Evolutionary conservation across 2,113 vertebrate species (phyloP), one percentile per base, ranked within the genome.

Genomic region (Gymnocephalus cernua): DNA sequence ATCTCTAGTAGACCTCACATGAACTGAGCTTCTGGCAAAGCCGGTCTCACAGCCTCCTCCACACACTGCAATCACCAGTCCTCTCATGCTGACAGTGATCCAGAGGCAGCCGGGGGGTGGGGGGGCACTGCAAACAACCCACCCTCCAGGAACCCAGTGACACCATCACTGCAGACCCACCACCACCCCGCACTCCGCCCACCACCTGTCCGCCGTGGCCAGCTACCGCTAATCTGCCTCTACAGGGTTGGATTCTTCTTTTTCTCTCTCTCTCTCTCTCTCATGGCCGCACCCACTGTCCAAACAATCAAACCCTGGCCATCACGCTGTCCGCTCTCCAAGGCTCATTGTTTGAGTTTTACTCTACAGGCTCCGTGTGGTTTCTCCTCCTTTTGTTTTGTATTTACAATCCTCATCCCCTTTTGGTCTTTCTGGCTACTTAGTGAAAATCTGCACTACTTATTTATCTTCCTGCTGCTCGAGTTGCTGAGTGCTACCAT

Each of bases 1-100:
- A 87, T 88, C 85, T 88, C 58, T 32, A 25, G 74, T 21, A 88
- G 86, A 93, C 85, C 93, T 92, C 90, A 87, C 77, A 91, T 94
- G 91, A 92, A 90, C 90, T 64, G 57, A 79, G 79, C 86, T 87
- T 69, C 79, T 86, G 88, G 88, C 86, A 85, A 80, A 66, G 51
- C 68, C 67, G 4, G 61, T 75, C 83, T 83, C 62, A 23, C 57
- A 35, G 41, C 80, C 56, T 76, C 72, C 66, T 70, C 77, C 29
- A 21, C 35, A 67, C 66, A 18, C 45, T 62, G 48, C 75, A 19
- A 23, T 85, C 58, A 64, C 53, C 61, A 32, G 51, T 29, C 50
- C 74, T 80, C 68, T 72, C 79, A 76, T 77, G 77, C 82, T 86
- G 91, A 89, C 91, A 88, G 85, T 58, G 64, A 89, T 89, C 83